Percentiles rank a stretch among this genome's conserved stretches.
phyloP scores from a whole-genome alignment of 2,888 invertebrate genomes.

The Mesodorylaimus sp. region DNA sequence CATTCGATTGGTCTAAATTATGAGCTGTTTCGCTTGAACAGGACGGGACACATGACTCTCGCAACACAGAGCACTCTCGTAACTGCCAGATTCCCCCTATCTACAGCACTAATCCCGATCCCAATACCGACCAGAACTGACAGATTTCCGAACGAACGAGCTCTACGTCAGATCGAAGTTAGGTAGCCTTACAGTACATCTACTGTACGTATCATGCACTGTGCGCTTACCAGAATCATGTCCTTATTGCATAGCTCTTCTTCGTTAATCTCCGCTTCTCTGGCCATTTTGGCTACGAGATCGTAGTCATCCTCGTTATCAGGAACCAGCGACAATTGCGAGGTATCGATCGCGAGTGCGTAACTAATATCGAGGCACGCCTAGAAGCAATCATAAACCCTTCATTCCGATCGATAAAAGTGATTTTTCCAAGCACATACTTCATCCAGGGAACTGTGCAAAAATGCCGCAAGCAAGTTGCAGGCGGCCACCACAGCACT shows the following conservation, averaged over 20 bases:
- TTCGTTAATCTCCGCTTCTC: background rate
- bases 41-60: too few species aligned
- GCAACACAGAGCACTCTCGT: too few species aligned
- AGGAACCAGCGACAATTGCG: background rate
- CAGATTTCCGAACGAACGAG: too few species aligned
- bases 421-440: background rate
- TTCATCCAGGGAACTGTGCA: constrained; percentile 3
- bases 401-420: background rate
- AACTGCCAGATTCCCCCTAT: too few species aligned
- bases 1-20: background rate
- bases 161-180: too few species aligned
- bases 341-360: too few species aligned
- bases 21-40: too few species aligned
- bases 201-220: too few species aligned
- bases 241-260: background rate
- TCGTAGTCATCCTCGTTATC: background rate
- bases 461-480: background rate
- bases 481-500: background rate
- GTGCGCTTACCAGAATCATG: background rate
- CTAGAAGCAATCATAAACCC: background rate
- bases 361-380: background rate
- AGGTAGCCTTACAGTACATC: too few species aligned
- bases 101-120: too few species aligned
- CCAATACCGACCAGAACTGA: too few species aligned
- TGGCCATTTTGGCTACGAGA: background rate